phyloP scores from a whole-genome alignment of 2,797 vertebrate genomes.

The Epinephelus malabaricus region DNA sequence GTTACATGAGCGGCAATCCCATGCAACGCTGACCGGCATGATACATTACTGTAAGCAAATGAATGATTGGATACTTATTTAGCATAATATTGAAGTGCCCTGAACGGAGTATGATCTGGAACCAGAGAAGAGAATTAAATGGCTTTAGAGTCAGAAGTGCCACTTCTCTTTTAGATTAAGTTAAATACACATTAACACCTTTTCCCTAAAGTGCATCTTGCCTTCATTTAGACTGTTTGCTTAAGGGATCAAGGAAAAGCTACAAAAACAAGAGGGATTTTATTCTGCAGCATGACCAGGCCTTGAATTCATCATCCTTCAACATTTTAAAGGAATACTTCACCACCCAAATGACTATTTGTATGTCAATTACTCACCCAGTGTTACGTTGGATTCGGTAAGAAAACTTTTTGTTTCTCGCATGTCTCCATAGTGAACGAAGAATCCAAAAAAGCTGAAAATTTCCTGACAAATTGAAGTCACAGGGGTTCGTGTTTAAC shows the following conservation, averaged over 20 bases:
- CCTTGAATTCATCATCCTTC: conserved; percentile 18
- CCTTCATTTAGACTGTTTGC: conserved; percentile 27
- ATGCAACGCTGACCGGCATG: conserved; percentile 46
- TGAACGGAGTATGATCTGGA: conserved; percentile 2
- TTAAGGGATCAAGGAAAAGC: conserved; percentile 40
- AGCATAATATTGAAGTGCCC: conserved; percentile 29
- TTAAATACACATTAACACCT: conserved; percentile 21
- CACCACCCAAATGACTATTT: neutral
- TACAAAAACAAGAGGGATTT: conserved; percentile 26
- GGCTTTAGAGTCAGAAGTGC: conserved; percentile 16
- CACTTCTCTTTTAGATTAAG: conserved; percentile 21
- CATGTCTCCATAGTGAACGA: no score
- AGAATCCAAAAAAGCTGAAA: no score
- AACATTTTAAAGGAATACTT: conserved; percentile 19
- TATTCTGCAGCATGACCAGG: neutral
- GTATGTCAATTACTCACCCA: no score
- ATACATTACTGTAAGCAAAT: conserved; percentile 49
- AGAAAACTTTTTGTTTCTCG: no score
- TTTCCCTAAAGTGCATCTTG: conserved; percentile 27
- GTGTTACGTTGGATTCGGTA: no score
- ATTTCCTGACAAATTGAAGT: no score
- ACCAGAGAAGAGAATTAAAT: neutral
- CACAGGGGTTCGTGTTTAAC: no score
- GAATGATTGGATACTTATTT: conserved; percentile 50
- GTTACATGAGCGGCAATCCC: conserved; percentile 57